Evolutionary conservation across 2,888 invertebrate species (phyloP), one percentile per base, ranked within the genome.

Genomic region (Temnothorax ravouxi): DNA sequence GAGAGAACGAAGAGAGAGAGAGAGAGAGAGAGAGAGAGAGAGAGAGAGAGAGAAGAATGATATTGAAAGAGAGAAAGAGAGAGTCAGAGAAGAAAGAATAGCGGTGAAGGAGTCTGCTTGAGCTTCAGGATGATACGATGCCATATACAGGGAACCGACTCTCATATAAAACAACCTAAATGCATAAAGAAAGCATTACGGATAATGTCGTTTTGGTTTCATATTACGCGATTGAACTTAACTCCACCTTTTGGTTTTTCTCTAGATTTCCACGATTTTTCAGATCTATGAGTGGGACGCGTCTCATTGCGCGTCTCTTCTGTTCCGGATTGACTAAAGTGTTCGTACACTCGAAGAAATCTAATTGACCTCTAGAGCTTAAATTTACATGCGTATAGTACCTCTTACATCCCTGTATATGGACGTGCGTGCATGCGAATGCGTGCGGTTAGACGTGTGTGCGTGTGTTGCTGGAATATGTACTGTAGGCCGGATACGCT

Each of bases 401-500:
- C 5, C 61, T 5, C 34, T 13, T 52, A 44, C 25, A 52, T 0
- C 34, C 66, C 64, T 79, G 66, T 59, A 81, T 69, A 83, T 83
- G 71, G 67, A 80, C 71, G 69, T 87, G 84, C 80, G 84, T 85
- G 89, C 86, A 71, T 84, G 75, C 47, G 34, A 81, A 75, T 76
- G 52, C 4, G 44, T 47, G 56, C 56, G 34, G 6, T 29, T 67
- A 13, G 21, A 79, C 29, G 62, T 75, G 62, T 75, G 54, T 69
- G 66, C 56, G 34, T 47, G 59, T 29, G 59, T 61, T 34, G 25
- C 41, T 71, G 52, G 47, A 59, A 64, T 83, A 85, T 64, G 71
- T 80, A 66, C 54, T 72, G 76, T 64, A 80, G 83, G 81, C 59
- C 75, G 86, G 85, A 80, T 89, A 83, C 80, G 88, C 88, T 91